Percentiles rank a stretch among this genome's conserved stretches.
These are phyloP conservation scores for Cnemophilus loriae DNA, from an alignment of 2,113 vertebrate genomes.

Conservation along the genomic window DNA sequence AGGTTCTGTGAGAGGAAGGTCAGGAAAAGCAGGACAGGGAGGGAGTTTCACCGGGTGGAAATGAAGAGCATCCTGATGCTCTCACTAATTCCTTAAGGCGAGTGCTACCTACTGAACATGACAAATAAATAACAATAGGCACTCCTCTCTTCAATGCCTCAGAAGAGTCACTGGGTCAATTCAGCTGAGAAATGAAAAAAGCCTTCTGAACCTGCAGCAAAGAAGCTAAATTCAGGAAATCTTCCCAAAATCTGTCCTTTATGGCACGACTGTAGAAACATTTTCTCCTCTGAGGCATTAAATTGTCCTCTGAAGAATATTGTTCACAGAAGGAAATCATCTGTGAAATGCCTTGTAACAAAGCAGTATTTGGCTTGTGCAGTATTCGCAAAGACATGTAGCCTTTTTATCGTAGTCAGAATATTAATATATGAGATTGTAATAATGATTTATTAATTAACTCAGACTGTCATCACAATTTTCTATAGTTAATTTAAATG, in stretches of 20 bases:
- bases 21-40: background rate
- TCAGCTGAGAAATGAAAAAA: background rate
- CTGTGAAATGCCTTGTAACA: background rate
- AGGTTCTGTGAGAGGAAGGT: background rate
- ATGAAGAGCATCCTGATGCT: background rate
- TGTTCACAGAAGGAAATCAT: slow-evolving; percentile 10
- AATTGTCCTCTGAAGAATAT: background rate
- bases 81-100: background rate
- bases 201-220: background rate
- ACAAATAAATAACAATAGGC: background rate
- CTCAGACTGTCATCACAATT: slow-evolving; percentile 11
- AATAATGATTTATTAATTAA: slow-evolving; percentile 48
- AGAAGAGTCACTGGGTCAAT: background rate
- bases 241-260: background rate
- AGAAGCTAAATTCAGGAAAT: slow-evolving; percentile 3
- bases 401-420: background rate
- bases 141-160: background rate
- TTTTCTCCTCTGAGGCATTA: background rate
- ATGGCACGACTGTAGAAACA: background rate
- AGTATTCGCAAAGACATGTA: background rate
- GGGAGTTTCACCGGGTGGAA: background rate
- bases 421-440: slow-evolving; percentile 13
- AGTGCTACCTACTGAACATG: background rate
- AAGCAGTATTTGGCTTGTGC: background rate
- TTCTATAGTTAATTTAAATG: slow-evolving; percentile 1